Base-by-base conservation (phyloP, 1,140 invertebrate genomes). In the Eciton burchellii region DNA sequence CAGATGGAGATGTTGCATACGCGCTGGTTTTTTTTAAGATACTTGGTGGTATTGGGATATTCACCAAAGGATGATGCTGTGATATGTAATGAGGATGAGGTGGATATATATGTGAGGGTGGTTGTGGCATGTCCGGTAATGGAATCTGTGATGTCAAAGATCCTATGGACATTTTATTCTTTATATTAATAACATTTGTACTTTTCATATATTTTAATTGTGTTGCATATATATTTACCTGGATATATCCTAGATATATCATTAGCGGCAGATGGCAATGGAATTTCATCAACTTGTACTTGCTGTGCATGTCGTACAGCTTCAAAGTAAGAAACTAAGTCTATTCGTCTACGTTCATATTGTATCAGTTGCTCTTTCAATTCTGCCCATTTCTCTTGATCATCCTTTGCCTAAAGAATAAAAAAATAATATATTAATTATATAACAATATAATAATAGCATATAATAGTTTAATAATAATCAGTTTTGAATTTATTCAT, bases 241-340 rank as follows among this genome's bases (percentile, higher is more conserved):
- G 94, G 85, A 94, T 92, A 91, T 90, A 94, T 87, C 90, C 94
- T 56, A 8, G 87, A 84, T 59, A 92, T 91, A 62, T 94, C 94
- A 49, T 87, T 90, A 19, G 89, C 92, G 41, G 92, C 88, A 43
- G 96, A 95, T 43, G 98, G 98, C 77, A 99, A 94, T 9, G 98
- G 98, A 94, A 99, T 99, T 93, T 99, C 98, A 94, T 99, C 98
- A n/a, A 99, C 95, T 94, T 97, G 97, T 1, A 99, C 98, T 91
- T 98, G 97, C 92, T 99, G 98, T 9, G 99, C 98, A 95, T 98
- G 97, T 90, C 97, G 96, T 0, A 99, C 98, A 83, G 98, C 98
- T 93, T 99, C 98, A 94, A 97, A 99, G 94, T 98, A 99, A 49
- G 97, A 96, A 62, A 99, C 97, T 65, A 99, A 94, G 92, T 98